Percentiles rank a stretch among this genome's conserved stretches.
Conservation (phyloP, 2,888 invertebrate genomes). For the Eupithecia subfuscata region DNA sequence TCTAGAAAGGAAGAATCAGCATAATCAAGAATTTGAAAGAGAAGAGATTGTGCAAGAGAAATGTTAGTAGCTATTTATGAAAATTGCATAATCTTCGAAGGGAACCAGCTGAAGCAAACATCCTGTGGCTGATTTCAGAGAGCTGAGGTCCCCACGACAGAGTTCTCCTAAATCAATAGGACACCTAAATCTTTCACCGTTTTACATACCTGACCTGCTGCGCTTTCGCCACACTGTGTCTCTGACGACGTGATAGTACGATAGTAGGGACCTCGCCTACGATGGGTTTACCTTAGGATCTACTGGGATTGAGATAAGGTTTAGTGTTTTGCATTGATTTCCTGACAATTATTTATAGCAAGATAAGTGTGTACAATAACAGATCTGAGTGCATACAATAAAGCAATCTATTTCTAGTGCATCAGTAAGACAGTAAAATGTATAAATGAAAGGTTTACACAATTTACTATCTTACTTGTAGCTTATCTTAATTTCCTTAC, state of each 20-base stretch:
- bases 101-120: no score
- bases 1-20: no score
- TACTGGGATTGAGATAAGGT: slow-evolving; percentile 31
- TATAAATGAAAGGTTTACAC: not conserved
- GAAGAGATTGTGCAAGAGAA: no score
- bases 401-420: not conserved
- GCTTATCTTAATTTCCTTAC: not conserved
- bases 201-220: not conserved
- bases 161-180: no score
- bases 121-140: no score
- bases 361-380: slow-evolving; percentile 13
- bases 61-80: no score
- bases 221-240: slow-evolving; percentile 13
- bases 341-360: slow-evolving; percentile 16
- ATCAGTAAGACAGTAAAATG: not conserved
- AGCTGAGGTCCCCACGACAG: no score
- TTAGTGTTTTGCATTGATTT: slow-evolving; percentile 29
- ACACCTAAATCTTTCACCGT: no score
- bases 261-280: slow-evolving; percentile 19
- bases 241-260: slow-evolving; percentile 4
- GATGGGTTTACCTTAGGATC: slow-evolving; percentile 34
- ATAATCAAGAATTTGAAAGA: no score
- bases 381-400: not conserved
- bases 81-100: no score
- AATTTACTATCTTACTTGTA: not conserved